A percentile compares a stretch with the other conserved stretches of the same genome.
Conservation (phyloP, 1,140 invertebrate genomes). For the Ctenoplectra terminalis region DNA sequence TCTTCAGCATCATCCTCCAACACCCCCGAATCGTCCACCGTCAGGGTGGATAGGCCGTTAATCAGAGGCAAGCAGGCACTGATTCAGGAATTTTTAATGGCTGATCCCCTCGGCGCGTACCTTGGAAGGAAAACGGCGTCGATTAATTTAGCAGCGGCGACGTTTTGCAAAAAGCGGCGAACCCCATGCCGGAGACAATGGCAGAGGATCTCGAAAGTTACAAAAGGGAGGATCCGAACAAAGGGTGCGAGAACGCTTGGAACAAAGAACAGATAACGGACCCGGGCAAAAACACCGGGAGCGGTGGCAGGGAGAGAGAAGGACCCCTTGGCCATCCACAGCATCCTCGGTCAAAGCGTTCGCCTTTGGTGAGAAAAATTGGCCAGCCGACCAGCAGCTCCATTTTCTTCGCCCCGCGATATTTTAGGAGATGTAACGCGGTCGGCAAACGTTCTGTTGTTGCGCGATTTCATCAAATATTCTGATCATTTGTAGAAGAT, state of each 20-base stretch:
- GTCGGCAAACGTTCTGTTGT: background rate
- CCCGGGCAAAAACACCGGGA: conserved; percentile 67
- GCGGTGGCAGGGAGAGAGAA: conserved; percentile 6
- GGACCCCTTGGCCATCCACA: conserved; percentile 20
- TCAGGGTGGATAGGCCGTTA: conserved; percentile 60
- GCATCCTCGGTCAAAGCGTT: conserved; percentile 32
- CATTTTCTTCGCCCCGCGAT: background rate
- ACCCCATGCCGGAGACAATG: conserved; percentile 64
- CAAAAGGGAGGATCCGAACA: conserved; percentile 68
- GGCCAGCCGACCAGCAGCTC: conserved; percentile 27
- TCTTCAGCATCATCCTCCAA: conserved; percentile 14
- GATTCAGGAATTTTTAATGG: conserved; percentile 72
- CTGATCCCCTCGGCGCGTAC: conserved; percentile 45
- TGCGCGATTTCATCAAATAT: background rate
- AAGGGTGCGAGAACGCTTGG: conserved; percentile 70
- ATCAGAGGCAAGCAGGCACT: conserved; percentile 63
- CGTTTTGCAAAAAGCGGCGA: conserved; percentile 59
- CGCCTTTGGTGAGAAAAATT: conserved; percentile 58
- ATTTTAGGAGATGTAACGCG: conserved; percentile 9
- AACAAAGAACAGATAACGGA: conserved; percentile 74
- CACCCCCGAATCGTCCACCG: conserved; percentile 25
- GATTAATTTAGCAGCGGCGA: conserved; percentile 67
- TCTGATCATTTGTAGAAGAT: background rate
- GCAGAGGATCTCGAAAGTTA: conserved; percentile 58
- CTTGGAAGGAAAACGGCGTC: conserved; percentile 56